These are phyloP conservation scores for Pan paniscus DNA, from an alignment of 2,113 vertebrate species.

Conservation along the genomic window DNA sequence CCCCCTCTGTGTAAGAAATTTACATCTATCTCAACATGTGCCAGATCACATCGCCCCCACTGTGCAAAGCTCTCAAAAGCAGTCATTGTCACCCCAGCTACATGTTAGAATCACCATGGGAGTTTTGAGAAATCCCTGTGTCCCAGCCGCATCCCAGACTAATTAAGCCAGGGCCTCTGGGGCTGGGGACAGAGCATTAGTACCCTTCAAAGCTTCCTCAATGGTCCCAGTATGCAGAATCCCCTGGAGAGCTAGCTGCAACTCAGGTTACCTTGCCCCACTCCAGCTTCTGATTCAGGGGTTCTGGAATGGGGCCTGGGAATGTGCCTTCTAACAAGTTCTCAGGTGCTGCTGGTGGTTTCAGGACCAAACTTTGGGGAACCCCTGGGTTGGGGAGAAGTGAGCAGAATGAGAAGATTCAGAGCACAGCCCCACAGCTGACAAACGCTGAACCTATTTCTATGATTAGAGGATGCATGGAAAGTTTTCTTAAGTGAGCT, in stretches of 20 bases:
- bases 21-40: not conserved
- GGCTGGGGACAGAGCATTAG: not conserved
- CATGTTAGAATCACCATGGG: not conserved
- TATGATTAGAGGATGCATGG: not conserved
- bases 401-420: not conserved
- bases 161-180: not conserved
- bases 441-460: not conserved
- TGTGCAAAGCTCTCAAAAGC: not conserved
- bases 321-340: not conserved
- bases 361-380: not conserved
- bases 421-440: too few relatives aligned
- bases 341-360: not conserved
- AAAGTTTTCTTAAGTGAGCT: not conserved
- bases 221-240: not conserved
- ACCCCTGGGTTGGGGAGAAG: not conserved
- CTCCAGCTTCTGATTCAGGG: not conserved
- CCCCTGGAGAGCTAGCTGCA: not conserved
- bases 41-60: not conserved
- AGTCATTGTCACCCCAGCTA: not conserved
- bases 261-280: not conserved
- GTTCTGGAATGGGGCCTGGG: too few relatives aligned
- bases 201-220: accelerated
- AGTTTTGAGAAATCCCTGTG: not conserved
- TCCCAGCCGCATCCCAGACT: not conserved
- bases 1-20: not conserved